Evolutionary conservation across 1,140 invertebrate species (phyloP).

Genomic region (Euglossa dilemma): DNA sequence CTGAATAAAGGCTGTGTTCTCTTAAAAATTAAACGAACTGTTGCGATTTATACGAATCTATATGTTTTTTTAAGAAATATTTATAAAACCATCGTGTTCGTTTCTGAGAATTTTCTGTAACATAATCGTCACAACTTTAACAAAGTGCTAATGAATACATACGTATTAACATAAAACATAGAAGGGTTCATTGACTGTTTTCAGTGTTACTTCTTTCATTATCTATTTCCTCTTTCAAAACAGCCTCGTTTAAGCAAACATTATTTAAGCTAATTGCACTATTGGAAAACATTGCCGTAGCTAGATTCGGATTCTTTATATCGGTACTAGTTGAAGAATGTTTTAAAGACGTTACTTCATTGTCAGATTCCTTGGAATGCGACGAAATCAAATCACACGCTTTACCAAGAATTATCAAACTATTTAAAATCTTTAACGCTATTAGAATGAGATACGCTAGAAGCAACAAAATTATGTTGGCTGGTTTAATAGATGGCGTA

Average conservation of each 20-base stretch:
- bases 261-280: slow-evolving; percentile 93
- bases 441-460: slow-evolving; percentile 91
- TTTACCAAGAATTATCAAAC: slow-evolving; percentile 93
- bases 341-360: slow-evolving; percentile 41
- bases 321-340: slow-evolving; percentile 25
- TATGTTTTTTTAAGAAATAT: not conserved
- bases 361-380: slow-evolving; percentile 83
- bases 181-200: no score
- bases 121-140: not conserved
- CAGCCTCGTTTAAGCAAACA: slow-evolving; percentile 89
- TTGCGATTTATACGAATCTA: not conserved
- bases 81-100: not conserved
- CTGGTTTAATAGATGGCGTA: slow-evolving; percentile 84
- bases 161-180: not conserved
- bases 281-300: slow-evolving; percentile 92
- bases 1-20: no score
- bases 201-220: not conserved
- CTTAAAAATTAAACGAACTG: no score
- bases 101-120: not conserved
- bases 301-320: slow-evolving; percentile 72
- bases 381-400: slow-evolving; percentile 93
- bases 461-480: slow-evolving; percentile 87
- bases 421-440: slow-evolving; percentile 92
- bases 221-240: slow-evolving; percentile 69
- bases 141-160: not conserved